Evolutionary conservation across 1,140 invertebrate genomes (phyloP).

Genomic region (Tetragnatha versicolor): DNA sequence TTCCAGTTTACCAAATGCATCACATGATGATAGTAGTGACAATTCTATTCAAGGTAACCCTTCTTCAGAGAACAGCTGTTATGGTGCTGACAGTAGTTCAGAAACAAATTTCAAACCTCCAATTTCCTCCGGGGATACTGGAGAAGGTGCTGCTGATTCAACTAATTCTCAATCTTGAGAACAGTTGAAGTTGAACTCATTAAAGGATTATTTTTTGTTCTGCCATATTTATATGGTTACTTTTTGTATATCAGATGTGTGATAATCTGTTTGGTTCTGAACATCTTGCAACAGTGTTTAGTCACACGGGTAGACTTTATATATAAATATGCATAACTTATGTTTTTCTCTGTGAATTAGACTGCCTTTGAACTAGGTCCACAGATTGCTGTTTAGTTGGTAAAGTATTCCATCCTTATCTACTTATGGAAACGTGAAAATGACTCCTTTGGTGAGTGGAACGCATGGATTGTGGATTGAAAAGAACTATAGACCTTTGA

Average conservation of each 20-base stretch:
- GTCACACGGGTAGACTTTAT: conserved; percentile 27
- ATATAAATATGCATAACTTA: conserved; percentile 21
- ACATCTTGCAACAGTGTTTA: conserved; percentile 16
- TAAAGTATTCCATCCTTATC: conserved; percentile 7
- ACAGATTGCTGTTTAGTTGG: neutral
- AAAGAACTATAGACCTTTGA: no score
- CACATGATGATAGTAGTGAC: neutral
- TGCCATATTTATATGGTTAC: conserved; percentile 42
- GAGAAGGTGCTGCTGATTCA: conserved; percentile 40
- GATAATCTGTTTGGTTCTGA: neutral
- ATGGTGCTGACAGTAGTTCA: conserved; percentile 43
- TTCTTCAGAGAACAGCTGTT: neutral
- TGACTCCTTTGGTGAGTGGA: neutral
- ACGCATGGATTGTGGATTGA: no score
- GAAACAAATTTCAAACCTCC: conserved; percentile 33
- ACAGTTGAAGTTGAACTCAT: neutral
- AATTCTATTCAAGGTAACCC: neutral
- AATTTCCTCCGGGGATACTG: neutral
- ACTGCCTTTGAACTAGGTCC: conserved; percentile 19
- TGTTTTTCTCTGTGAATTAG: conserved; percentile 43
- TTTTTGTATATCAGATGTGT: conserved; percentile 23
- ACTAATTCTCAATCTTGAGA: conserved; percentile 42
- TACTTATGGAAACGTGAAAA: conserved; percentile 5
- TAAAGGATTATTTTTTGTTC: neutral
- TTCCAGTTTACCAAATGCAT: conserved; percentile 25